Base-by-base conservation (phyloP, 1,140 invertebrate species). In the Vollenhovia emeryi region DNA sequence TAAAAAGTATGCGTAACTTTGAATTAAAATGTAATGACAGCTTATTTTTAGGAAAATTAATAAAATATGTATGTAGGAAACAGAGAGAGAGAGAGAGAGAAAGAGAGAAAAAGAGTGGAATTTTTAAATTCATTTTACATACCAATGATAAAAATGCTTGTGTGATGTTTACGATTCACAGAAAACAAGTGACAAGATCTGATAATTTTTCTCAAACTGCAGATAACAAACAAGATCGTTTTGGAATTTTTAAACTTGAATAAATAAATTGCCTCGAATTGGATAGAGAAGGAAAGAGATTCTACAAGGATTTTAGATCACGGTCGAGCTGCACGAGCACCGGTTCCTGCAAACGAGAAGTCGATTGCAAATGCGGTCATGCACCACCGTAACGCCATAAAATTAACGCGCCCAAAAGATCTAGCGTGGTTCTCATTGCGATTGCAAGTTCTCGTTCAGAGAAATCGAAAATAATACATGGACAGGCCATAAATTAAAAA, bases 301-400 rank as follows among this genome's bases (percentile, higher is more conserved):
- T 62, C 55, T 43, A 18, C 40, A 21, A 76, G 24, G 21, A 60
- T 33, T 76, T 1, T 13, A 66, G 43, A 60, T 60, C 55, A 78
- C 8, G 59, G 30, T 66, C 33, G 50, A n/a, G 33, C n/a, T n/a
- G n/a, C 33, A 62, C 13, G 27, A 62, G 13, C 45, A 57, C 24
- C 45, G 66, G 33, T 76, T 66, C 11, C 13, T 40, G 36, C 21
- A 69, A 48, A 78, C 30, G 50, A 60, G 59, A 84, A 76, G 40
- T 43, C 80, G 59, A 88, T 76, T 79, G 84, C 88, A 91, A 89
- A 90, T 89, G 89, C 71, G 87, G 79, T 86, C 85, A 86, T 87
- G 50, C 66, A 68, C 83, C 78, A 89, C 87, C 87, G 86, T 92
- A 89, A 91, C 89, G 87, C 74, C 66, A 86, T 90, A 76, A 80